Conservation (phyloP, 2,113 vertebrate genomes). For the Spilogale gracilis region DNA sequence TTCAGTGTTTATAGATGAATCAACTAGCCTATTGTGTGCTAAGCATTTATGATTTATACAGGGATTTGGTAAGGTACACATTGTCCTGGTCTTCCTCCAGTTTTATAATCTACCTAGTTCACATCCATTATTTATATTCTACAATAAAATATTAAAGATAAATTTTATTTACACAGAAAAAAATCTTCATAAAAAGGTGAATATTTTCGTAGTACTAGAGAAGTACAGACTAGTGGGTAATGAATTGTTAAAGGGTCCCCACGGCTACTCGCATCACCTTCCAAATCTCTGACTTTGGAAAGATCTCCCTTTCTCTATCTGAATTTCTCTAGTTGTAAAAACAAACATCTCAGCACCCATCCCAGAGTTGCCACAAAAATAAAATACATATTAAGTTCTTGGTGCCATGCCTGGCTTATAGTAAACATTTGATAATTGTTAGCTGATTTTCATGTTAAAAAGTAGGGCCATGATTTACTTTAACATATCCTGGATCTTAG, state of each 20-base stretch:
- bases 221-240: neutral
- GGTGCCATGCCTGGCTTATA: neutral
- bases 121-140: neutral
- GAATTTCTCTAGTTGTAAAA: conserved; percentile 39
- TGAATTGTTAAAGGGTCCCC: neutral
- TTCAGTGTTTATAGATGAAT: neutral
- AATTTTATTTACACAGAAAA: conserved; percentile 42
- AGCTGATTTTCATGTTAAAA: conserved; percentile 20
- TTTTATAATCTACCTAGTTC: neutral
- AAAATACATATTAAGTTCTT: neutral
- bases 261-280: neutral
- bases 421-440: neutral
- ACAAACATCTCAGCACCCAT: neutral
- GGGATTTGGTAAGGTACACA: neutral
- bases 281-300: neutral
- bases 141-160: conserved; percentile 17
- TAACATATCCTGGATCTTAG: neutral
- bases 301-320: neutral
- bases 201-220: neutral
- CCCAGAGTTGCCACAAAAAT: conserved; percentile 1
- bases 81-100: neutral
- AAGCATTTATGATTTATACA: neutral
- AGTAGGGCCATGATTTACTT: neutral
- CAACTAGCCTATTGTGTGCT: neutral
- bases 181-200: neutral